Base-by-base conservation (phyloP, 2,888 invertebrate genomes). In the Synergus itoensis region DNA sequence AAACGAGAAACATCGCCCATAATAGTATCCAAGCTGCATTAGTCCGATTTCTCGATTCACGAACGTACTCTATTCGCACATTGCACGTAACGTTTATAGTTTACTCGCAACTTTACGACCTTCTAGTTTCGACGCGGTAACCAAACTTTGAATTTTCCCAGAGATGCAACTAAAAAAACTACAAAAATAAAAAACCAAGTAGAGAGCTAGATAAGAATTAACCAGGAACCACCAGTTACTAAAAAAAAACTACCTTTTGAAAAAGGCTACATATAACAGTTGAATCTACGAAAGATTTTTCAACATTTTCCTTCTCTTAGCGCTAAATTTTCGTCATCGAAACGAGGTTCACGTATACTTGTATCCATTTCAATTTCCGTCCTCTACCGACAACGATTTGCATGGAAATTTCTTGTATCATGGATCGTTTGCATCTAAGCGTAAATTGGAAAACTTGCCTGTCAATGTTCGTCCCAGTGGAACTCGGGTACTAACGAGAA, bases 381-480 rank as follows among this genome's bases (percentile, higher is more conserved):
- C 76, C 76, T 60, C 57, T 76, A 73, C 78, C 80, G 65, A 60
- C 67, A 81, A 81, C 81, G 82, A 82, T 88, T 86, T 88, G 82
- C 86, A 86, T 86, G 80, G 81, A 86, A 87, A 88, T 87, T 86
- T 83, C 83, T 82, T 83, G 77, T 79, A 83, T 82, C 83, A 81
- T 77, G 77, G 45, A 79, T 79, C 79, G 79, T 79, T 80, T 78
- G 77, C 80, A 79, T 81, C 73, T 73, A 53, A 73, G 78, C 77
- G 83, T 76, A 88, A 88, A 88, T 88, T 87, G 88, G 84, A 87
- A 89, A 87, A 86, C 87, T 87, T 87, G 85, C 81, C 83, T 83
- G 79, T 83, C 77, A 81, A 77, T 81, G 64, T 73, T 73, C 77
- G 53, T 62, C 45, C 45, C 77, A 45, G 78, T 57, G 41, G 8